phyloP scores from a whole-genome alignment of 2,888 invertebrate species.

The Tridacna crocea region DNA sequence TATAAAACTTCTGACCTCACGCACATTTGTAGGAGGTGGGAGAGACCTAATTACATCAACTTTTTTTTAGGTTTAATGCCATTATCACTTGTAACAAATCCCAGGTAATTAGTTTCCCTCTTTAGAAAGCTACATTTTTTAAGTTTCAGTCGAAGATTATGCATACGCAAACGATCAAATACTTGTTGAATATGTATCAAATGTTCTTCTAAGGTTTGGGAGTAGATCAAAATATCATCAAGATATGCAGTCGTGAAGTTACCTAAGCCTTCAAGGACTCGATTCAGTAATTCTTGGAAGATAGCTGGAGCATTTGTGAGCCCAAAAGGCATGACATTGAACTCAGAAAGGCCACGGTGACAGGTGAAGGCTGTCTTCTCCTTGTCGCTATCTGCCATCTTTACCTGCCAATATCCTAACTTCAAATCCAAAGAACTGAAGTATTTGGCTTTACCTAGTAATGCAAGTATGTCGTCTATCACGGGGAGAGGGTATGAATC shows the following conservation, averaged over 20 bases:
- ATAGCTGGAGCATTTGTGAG: constrained; percentile 38
- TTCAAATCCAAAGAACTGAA: constrained; percentile 38
- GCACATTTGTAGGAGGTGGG: background rate
- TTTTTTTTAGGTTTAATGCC: constrained; percentile 5
- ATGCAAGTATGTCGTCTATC: constrained; percentile 26
- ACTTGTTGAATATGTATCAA: no score
- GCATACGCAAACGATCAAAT: background rate
- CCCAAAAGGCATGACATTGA: constrained; percentile 43
- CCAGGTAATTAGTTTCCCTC: constrained; percentile 6
- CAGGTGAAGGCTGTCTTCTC: constrained; percentile 49
- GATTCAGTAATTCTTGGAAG: constrained; percentile 41
- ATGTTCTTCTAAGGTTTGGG: constrained; percentile 5
- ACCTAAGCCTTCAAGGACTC: constrained; percentile 44
- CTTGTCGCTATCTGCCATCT: constrained; percentile 30
- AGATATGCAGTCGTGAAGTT: constrained; percentile 29
- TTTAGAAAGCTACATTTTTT: constrained; percentile 10
- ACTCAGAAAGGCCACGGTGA: constrained; percentile 41
- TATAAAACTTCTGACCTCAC: no score
- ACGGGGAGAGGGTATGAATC: constrained; percentile 36
- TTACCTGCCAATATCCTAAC: constrained; percentile 35
- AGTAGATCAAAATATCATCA: constrained; percentile 15
- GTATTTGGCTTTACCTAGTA: constrained; percentile 40
- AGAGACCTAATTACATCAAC: constrained; percentile 19
- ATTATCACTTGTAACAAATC: constrained; percentile 5
- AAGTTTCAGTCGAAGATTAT: background rate